Percentiles rank a stretch among this genome's conserved stretches.
Conservation (phyloP, 2,888 invertebrate genomes). For the Lydus trimaculatus region DNA sequence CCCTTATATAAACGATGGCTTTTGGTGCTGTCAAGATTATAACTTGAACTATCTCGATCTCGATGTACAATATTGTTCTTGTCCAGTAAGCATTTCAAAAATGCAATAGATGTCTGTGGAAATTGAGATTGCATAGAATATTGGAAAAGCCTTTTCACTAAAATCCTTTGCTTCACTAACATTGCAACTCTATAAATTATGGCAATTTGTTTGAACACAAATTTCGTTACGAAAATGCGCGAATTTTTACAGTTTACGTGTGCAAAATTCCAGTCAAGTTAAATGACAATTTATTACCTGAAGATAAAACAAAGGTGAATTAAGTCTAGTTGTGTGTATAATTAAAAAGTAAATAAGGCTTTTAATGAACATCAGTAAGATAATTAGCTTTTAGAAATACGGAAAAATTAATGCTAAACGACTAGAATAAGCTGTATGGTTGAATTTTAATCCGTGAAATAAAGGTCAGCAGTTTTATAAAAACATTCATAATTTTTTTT, state of each 20-base stretch:
- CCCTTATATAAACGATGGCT: too few relatives aligned
- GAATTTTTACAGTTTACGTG: slow-evolving; percentile 16
- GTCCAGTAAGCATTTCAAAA: too few relatives aligned
- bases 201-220: too few relatives aligned
- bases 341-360: slow-evolving; percentile 10
- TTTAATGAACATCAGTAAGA: background rate
- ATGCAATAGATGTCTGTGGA: too few relatives aligned
- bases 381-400: background rate
- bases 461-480: background rate
- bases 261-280: background rate
- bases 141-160: too few relatives aligned
- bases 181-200: too few relatives aligned
- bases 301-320: slow-evolving; percentile 8
- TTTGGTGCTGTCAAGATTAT: too few relatives aligned
- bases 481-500: background rate
- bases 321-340: slow-evolving; percentile 5
- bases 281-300: background rate
- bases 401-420: background rate
- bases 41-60: too few relatives aligned
- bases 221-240: slow-evolving; percentile 2
- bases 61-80: too few relatives aligned
- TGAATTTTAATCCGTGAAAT: background rate
- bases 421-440: background rate
- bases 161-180: too few relatives aligned
- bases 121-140: too few relatives aligned